These are phyloP conservation scores for Irena cyanogastra DNA, from an alignment of 2,113 vertebrate genomes.

Conservation along the genomic window DNA sequence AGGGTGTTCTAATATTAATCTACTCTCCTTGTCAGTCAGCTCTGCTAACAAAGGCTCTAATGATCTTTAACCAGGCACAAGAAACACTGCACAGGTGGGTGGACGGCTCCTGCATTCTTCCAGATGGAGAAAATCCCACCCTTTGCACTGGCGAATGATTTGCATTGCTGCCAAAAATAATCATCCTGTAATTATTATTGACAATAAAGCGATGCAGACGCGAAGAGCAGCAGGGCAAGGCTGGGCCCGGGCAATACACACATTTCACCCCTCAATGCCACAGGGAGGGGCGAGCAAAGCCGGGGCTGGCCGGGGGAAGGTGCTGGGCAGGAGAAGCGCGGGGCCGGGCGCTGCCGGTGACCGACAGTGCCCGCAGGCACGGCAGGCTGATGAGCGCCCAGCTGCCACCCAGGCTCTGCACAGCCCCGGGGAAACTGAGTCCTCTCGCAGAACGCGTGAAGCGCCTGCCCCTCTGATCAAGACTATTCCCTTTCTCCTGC, in stretches of 20 bases:
- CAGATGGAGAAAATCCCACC: background rate
- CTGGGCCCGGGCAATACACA: rapidly evolving
- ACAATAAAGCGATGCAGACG: rapidly evolving
- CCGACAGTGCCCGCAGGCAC: background rate
- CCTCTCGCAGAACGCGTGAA: rapidly evolving
- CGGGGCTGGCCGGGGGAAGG: background rate
- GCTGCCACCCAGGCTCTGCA: background rate
- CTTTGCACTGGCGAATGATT: rapidly evolving
- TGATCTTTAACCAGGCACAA: slow-evolving; percentile 70
- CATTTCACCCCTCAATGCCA: rapidly evolving
- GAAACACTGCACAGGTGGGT: slow-evolving; percentile 19
- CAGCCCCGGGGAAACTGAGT: background rate
- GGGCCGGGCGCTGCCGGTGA: background rate
- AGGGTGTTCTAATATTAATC: slow-evolving; percentile 76
- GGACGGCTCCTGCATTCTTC: background rate
- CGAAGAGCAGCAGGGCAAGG: background rate
- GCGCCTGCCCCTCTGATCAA: background rate
- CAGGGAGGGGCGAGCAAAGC: rapidly evolving
- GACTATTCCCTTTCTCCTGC: background rate
- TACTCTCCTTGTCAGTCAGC: slow-evolving; percentile 69
- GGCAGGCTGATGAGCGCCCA: background rate
- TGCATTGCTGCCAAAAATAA: rapidly evolving
- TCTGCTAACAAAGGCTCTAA: slow-evolving; percentile 64
- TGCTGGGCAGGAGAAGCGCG: background rate
- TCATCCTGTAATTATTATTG: rapidly evolving